phyloP scores from a whole-genome alignment of 2,888 invertebrate species.

The Coleophora flavipennella region DNA sequence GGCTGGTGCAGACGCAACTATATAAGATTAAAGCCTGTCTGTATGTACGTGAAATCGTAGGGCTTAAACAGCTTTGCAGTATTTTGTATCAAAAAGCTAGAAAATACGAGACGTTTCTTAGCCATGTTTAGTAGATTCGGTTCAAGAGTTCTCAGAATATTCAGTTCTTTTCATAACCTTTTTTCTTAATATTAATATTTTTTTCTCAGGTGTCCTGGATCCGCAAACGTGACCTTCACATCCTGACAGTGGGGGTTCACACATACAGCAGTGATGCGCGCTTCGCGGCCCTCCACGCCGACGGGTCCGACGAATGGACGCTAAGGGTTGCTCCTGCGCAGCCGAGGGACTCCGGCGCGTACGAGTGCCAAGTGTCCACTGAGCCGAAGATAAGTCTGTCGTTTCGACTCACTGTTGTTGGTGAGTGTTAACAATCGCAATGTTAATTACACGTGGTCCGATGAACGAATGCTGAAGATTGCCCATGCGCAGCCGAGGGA shows the following conservation, averaged over 20 bases:
- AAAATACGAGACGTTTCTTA: too few relatives aligned
- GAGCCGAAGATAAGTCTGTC: conserved; percentile 89
- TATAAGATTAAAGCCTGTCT: too few relatives aligned
- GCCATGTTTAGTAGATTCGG: too few relatives aligned
- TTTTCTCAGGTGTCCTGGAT: conserved; percentile 85
- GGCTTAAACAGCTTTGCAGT: too few relatives aligned
- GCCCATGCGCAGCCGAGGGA: conserved; percentile 79
- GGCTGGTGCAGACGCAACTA: too few relatives aligned
- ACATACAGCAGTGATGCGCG: conserved; percentile 78
- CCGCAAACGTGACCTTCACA: conserved; percentile 84
- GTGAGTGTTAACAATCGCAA: too few relatives aligned
- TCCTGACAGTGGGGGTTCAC: conserved; percentile 75
- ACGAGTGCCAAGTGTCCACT: conserved; percentile 93
- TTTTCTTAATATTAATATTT: too few relatives aligned
- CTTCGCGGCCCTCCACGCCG: conserved; percentile 75
- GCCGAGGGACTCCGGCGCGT: conserved; percentile 87
- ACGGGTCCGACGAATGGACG: conserved; percentile 79
- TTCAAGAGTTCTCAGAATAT: too few relatives aligned
- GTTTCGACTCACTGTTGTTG: conserved; percentile 82
- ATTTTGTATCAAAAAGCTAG: too few relatives aligned
- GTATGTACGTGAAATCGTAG: too few relatives aligned
- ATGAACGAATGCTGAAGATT: conserved; percentile 76
- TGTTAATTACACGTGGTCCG: too few relatives aligned
- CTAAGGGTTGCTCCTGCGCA: conserved; percentile 68
- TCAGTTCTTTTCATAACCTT: too few relatives aligned